Evolutionary conservation across 2,888 invertebrate genomes (phyloP).

Genomic region (Lysandra bellargus): DNA sequence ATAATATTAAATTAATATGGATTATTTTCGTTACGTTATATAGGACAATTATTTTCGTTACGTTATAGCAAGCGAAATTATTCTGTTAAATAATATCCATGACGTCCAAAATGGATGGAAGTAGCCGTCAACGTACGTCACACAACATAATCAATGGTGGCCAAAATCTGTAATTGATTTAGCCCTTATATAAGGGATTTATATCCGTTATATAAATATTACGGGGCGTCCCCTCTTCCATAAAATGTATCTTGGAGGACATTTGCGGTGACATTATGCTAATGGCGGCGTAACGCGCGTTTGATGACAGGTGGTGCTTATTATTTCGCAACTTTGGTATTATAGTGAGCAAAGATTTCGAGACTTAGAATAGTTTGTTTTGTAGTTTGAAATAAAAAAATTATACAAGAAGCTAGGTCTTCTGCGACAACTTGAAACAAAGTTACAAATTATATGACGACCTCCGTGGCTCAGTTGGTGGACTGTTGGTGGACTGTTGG

Average conservation of each 20-base stretch:
- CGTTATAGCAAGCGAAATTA: too few species aligned
- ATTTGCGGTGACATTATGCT: conserved; percentile 7
- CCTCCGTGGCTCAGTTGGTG: too few species aligned
- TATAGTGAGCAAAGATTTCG: neutral
- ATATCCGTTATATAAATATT: neutral
- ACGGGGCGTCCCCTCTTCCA: neutral
- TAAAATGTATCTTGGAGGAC: neutral
- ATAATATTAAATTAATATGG: too few species aligned
- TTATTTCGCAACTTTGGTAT: neutral
- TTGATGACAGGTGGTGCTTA: conserved; percentile 4
- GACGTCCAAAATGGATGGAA: too few species aligned
- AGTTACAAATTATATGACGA: too few species aligned
- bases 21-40: too few species aligned
- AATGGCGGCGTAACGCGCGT: conserved; percentile 6
- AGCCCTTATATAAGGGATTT: neutral
- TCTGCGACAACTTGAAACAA: too few species aligned
- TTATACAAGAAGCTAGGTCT: too few species aligned
- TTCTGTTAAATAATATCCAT: too few species aligned
- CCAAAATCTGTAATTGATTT: neutral
- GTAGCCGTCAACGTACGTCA: too few species aligned
- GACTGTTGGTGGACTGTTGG: too few species aligned
- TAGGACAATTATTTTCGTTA: too few species aligned
- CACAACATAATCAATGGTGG: neutral
- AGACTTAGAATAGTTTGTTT: neutral
- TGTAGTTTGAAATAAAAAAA: neutral